A percentile compares a stretch with the other conserved stretches of the same genome.
Conservation (phyloP, 2,113 vertebrate species). For the Progne subis region DNA sequence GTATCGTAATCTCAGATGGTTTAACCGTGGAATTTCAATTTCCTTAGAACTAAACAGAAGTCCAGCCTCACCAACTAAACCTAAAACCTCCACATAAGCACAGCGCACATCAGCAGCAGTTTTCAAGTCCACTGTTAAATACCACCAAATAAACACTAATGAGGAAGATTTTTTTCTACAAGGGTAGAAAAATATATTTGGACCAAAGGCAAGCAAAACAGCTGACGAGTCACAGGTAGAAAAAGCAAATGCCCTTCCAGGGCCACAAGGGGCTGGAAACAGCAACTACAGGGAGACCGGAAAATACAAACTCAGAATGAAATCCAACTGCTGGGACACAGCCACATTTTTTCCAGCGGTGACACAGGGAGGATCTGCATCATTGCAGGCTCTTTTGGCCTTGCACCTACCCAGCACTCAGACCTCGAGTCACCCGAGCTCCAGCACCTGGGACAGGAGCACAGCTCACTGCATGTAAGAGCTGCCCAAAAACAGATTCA, state of each 20-base stretch:
- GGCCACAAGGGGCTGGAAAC: background rate
- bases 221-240: background rate
- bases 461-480: fast-evolving
- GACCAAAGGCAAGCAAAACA: background rate
- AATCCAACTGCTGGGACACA: background rate
- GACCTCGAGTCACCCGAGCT: fast-evolving
- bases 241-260: fast-evolving
- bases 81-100: background rate
- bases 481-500: background rate
- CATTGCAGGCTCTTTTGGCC: background rate
- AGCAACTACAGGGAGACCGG: background rate
- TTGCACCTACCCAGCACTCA: background rate
- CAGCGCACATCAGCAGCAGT: fast-evolving
- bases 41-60: background rate
- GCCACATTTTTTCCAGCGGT: fast-evolving
- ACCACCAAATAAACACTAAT: background rate
- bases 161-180: background rate
- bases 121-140: background rate
- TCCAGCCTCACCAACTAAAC: background rate
- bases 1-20: background rate
- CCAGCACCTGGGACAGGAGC: fast-evolving
- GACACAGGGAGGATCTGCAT: fast-evolving
- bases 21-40: background rate
- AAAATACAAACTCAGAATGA: background rate
- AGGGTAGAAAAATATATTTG: background rate